Percentiles rank a stretch among this genome's conserved stretches.
phyloP scores from a whole-genome alignment of 2,888 invertebrate genomes.

The Synanthedon tipuliformis region DNA sequence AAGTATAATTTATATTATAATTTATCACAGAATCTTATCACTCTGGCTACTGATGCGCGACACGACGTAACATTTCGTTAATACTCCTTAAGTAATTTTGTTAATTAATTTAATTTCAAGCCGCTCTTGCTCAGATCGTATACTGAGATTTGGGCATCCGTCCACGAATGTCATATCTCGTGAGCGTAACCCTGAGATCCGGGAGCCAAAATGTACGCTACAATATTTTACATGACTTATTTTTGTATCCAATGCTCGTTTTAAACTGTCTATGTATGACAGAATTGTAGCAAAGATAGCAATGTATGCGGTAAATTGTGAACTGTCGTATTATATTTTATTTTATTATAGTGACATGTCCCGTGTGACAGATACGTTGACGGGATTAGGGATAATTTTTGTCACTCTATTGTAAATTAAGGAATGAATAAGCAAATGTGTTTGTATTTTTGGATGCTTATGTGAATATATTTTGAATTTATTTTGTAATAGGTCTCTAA shows the following conservation, averaged over 20 bases:
- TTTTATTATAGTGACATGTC: neutral
- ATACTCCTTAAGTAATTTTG: conserved; percentile 13
- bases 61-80: conserved; percentile 10
- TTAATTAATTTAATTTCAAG: conserved; percentile 18
- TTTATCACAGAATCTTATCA: conserved; percentile 6
- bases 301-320: neutral
- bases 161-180: conserved; percentile 3
- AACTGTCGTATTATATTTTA: neutral
- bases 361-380: conserved; percentile 2
- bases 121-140: conserved; percentile 4
- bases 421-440: conserved; percentile 1
- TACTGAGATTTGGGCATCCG: conserved; percentile 3
- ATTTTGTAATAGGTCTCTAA: too few relatives aligned
- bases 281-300: neutral
- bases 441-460: neutral
- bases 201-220: neutral
- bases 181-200: conserved; percentile 1
- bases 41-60: conserved; percentile 8
- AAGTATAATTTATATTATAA: neutral
- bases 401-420: conserved; percentile 2
- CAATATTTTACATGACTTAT: too few relatives aligned
- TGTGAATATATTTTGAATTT: too few relatives aligned
- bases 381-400: conserved; percentile 4
- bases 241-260: too few relatives aligned
- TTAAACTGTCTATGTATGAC: too few relatives aligned